These are phyloP conservation scores for Exocentrus adspersus DNA, from an alignment of 2,888 invertebrate species.

Conservation along the genomic window DNA sequence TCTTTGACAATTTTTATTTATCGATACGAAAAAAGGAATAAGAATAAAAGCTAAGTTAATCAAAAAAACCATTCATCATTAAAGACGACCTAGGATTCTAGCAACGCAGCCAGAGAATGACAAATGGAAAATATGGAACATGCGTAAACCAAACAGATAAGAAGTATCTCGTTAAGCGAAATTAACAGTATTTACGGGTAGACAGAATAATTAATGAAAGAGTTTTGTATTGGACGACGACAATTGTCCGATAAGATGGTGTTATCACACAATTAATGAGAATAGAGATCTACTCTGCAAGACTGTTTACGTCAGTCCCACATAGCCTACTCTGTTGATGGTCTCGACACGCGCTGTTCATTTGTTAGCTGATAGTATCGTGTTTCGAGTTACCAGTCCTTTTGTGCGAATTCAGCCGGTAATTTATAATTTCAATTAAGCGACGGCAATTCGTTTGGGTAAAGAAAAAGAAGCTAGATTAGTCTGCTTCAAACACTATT, in stretches of 20 bases:
- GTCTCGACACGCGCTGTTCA: slow-evolving; percentile 23
- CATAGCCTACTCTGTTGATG: slow-evolving; percentile 13
- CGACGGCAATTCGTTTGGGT: slow-evolving; percentile 17
- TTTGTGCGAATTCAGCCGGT: slow-evolving; percentile 14
- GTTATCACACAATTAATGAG: slow-evolving; percentile 61
- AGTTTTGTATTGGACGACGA: slow-evolving; percentile 55
- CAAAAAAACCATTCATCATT: slow-evolving; percentile 56
- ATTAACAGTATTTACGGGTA: slow-evolving; percentile 59
- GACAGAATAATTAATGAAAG: slow-evolving; percentile 61
- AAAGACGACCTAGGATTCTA: slow-evolving; percentile 35
- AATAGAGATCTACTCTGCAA: slow-evolving; percentile 50
- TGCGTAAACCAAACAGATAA: slow-evolving; percentile 53
- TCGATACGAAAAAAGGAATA: slow-evolving; percentile 32
- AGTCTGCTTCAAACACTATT: slow-evolving; percentile 13
- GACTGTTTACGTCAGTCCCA: slow-evolving; percentile 27
- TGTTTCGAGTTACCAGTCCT: slow-evolving; percentile 17
- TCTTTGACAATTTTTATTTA: slow-evolving; percentile 39
- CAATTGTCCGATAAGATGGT: slow-evolving; percentile 57
- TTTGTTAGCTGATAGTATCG: slow-evolving; percentile 24
- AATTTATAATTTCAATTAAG: slow-evolving; percentile 24
- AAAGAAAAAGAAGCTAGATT: slow-evolving; percentile 6
- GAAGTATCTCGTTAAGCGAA: slow-evolving; percentile 56
- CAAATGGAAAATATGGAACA: slow-evolving; percentile 57
- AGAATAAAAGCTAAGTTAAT: slow-evolving; percentile 46
- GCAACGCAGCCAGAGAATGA: slow-evolving; percentile 51